phyloP scores from a whole-genome alignment of 53 echinoderm and acorn worm genomes.

The Patiria pectinifera region DNA sequence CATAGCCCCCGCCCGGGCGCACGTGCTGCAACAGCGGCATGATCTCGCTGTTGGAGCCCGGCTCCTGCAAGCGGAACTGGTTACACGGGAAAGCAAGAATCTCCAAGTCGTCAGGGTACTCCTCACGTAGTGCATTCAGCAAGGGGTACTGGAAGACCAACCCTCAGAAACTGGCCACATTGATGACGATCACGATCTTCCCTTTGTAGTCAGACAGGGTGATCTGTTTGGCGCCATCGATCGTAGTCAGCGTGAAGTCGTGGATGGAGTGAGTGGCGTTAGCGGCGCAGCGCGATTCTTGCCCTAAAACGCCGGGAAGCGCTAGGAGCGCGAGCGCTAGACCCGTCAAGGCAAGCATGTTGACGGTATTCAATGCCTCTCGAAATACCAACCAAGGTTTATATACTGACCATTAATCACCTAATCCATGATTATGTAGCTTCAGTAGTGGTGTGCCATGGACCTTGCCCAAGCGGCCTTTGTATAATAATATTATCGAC shows the following conservation, averaged over 20 bases:
- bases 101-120: constrained; percentile 35
- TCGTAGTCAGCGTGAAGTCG: constrained; percentile 37
- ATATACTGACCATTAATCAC: too few relatives aligned
- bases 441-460: neutral
- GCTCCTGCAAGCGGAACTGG: constrained; percentile 88
- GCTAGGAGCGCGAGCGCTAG: constrained; percentile 1
- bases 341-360: neutral
- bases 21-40: constrained; percentile 71
- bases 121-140: constrained; percentile 74
- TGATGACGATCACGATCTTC: constrained; percentile 81
- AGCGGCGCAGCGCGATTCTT: constrained; percentile 36
- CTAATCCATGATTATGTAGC: too few relatives aligned
- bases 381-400: neutral
- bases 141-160: constrained; percentile 75
- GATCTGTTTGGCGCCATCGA: constrained; percentile 38
- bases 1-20: constrained; percentile 76
- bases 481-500: neutral
- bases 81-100: constrained; percentile 82
- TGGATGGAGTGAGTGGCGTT: constrained; percentile 54
- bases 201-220: constrained; percentile 56
- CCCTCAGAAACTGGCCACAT: constrained; percentile 86
- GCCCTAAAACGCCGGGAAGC: constrained; percentile 11
- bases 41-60: constrained; percentile 74
- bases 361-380: neutral
- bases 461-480: neutral